A percentile compares a stretch with the other conserved stretches of the same genome.
Conservation (phyloP, 2,888 invertebrate genomes). For the Ceramica pisi region DNA sequence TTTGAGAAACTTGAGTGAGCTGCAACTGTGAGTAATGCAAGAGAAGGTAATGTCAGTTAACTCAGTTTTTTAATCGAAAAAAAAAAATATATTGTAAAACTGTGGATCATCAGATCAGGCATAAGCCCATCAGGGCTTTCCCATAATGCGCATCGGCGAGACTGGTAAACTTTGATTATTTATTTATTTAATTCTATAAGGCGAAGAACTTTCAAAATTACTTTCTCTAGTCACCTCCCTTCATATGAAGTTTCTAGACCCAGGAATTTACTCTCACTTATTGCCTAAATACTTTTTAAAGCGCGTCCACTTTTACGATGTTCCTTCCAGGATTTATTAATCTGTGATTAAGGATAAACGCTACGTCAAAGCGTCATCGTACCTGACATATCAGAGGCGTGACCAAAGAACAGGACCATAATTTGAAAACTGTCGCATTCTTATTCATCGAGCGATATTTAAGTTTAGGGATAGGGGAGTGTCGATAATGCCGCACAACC, state of each 20-base stretch:
- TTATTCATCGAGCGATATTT: constrained; percentile 14
- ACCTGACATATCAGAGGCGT: background rate
- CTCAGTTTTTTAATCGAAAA: too few species aligned
- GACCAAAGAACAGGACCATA: background rate
- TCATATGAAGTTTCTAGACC: too few species aligned
- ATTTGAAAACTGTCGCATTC: background rate
- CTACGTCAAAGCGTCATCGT: background rate
- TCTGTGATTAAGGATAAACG: background rate
- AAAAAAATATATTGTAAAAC: background rate
- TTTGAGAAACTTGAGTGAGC: too few species aligned
- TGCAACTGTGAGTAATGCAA: too few species aligned
- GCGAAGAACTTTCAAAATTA: too few species aligned
- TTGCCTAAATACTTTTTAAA: background rate
- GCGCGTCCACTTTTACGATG: background rate
- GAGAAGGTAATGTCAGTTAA: background rate
- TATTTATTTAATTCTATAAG: too few species aligned
- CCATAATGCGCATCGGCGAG: background rate
- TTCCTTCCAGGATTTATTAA: background rate
- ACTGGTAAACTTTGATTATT: too few species aligned
- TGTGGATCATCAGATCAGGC: too few species aligned
- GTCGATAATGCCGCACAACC: constrained; percentile 12
- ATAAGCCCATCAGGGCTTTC: too few species aligned
- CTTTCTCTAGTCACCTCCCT: too few species aligned
- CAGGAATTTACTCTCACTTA: too few species aligned
- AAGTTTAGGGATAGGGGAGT: constrained; percentile 11